Conservation (phyloP, 2,888 invertebrate genomes). For the Drosophila atripex region DNA sequence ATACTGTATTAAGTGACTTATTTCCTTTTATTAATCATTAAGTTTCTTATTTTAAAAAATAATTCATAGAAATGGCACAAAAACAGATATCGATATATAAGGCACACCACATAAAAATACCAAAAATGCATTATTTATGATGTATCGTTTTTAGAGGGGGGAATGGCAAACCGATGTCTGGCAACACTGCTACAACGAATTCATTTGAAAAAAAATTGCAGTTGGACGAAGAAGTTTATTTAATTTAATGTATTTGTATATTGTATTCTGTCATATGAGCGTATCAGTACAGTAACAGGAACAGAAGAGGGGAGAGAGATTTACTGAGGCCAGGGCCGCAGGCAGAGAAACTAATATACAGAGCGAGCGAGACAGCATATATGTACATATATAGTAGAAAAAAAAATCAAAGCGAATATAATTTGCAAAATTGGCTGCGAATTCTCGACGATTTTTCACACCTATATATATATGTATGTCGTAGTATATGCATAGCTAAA, state of each 20-base stretch:
- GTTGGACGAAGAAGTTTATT: slow-evolving; percentile 77
- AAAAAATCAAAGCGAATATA: slow-evolving; percentile 18
- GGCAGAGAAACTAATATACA: slow-evolving; percentile 60
- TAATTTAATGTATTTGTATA: slow-evolving; percentile 77
- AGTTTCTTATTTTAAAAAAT: too few species aligned
- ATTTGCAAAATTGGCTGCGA: slow-evolving; percentile 17
- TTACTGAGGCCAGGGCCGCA: slow-evolving; percentile 76
- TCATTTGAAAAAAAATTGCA: slow-evolving; percentile 3
- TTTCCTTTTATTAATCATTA: neutral
- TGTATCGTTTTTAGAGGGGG: too few species aligned
- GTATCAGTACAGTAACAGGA: slow-evolving; percentile 50
- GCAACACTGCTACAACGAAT: neutral
- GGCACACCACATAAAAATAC: neutral
- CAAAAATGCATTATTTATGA: neutral
- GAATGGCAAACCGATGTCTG: neutral
- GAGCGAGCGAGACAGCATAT: slow-evolving; percentile 38
- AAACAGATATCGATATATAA: neutral
- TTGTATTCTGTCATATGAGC: slow-evolving; percentile 74
- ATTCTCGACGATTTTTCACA: slow-evolving; percentile 30
- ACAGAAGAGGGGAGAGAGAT: slow-evolving; percentile 68
- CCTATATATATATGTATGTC: slow-evolving; percentile 38
- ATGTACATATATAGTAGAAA: slow-evolving; percentile 50
- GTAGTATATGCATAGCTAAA: slow-evolving; percentile 22
- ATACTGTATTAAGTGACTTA: neutral
- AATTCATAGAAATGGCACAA: too few species aligned